Percentiles rank a stretch among this genome's conserved stretches.
Conservation (phyloP, 2,888 invertebrate species). For the Lasioglossum malachurum region DNA sequence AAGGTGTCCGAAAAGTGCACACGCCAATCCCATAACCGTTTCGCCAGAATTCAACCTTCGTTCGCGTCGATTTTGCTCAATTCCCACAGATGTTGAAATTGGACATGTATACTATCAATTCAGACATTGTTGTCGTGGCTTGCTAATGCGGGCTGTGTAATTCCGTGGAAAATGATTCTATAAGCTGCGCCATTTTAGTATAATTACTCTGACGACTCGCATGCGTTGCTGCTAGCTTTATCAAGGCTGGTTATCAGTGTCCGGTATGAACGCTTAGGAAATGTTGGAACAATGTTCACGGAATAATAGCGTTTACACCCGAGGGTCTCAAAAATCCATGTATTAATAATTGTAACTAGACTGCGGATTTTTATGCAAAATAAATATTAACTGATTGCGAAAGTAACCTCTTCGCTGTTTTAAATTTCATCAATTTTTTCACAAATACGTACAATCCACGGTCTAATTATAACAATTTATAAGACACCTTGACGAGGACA, state of each 20-base stretch:
- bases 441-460: no score
- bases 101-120: not conserved
- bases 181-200: not conserved
- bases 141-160: not conserved
- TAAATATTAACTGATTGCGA: no score
- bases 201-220: not conserved
- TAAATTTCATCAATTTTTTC: no score
- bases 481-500: not conserved
- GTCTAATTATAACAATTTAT: no score
- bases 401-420: no score
- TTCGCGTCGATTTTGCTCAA: not conserved
- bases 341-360: not conserved
- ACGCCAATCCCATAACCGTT: not conserved
- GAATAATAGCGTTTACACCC: not conserved
- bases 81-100: not conserved
- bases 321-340: not conserved
- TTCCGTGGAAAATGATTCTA: not conserved
- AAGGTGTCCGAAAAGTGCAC: slow-evolving; percentile 43
- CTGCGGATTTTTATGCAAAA: no score
- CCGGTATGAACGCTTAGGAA: not conserved
- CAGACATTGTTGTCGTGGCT: not conserved
- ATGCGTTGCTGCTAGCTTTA: not conserved
- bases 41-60: not conserved
- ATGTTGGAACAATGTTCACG: not conserved
- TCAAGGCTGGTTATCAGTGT: not conserved